These are phyloP conservation scores for Tipula lateralis DNA, from an alignment of 2,888 invertebrate genomes.

Conservation along the genomic window DNA sequence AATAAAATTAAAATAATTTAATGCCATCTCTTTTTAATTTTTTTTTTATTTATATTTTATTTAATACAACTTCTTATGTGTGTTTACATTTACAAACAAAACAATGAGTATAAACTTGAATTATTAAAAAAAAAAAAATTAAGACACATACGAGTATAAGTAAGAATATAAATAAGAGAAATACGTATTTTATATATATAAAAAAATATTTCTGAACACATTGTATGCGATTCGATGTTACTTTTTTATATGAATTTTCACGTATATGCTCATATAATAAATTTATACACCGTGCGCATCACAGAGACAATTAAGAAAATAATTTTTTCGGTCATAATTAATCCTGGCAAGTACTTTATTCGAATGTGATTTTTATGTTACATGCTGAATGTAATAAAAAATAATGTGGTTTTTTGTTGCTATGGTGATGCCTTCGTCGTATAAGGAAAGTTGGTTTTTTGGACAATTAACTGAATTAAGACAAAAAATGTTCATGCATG, in stretches of 20 bases:
- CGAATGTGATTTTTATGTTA: neutral
- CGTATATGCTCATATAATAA: neutral
- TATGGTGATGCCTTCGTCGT: neutral
- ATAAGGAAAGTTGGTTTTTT: neutral
- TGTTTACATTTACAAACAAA: neutral
- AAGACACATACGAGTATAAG: neutral
- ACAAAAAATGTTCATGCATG: neutral
- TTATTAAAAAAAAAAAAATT: constrained; percentile 14
- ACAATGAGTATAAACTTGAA: neutral
- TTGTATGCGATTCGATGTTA: neutral
- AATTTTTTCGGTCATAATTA: neutral
- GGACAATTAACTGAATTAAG: neutral
- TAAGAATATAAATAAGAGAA: constrained; percentile 1
- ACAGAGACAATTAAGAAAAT: neutral
- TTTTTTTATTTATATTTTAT: neutral
- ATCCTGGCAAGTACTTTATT: neutral
- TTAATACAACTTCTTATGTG: neutral
- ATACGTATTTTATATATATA: neutral
- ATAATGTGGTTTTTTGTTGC: neutral
- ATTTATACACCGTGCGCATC: neutral
- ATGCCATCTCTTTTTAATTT: neutral
- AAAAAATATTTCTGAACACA: neutral
- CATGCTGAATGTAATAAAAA: neutral
- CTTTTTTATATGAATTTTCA: neutral
- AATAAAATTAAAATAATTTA: neutral